These are phyloP conservation scores for Notothenia coriiceps DNA, from an alignment of 2,113 vertebrate species.

Conservation along the genomic window DNA sequence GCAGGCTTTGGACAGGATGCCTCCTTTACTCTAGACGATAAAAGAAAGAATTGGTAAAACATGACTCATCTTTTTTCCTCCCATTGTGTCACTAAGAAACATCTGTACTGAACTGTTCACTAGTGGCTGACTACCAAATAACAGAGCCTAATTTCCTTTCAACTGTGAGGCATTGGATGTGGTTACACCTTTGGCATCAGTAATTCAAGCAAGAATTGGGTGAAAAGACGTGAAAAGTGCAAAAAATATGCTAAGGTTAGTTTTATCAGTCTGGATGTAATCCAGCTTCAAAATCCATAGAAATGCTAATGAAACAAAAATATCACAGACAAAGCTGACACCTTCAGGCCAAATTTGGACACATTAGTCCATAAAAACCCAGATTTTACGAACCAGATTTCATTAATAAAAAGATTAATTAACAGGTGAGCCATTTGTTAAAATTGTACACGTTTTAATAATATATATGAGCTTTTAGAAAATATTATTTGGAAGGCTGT, in stretches of 20 bases:
- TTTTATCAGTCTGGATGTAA: neutral
- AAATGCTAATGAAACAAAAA: too few species aligned
- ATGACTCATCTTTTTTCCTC: neutral
- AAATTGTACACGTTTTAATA: neutral
- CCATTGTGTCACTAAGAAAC: neutral
- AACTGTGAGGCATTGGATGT: neutral
- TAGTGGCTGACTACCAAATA: neutral
- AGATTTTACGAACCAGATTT: neutral
- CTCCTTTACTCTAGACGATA: conserved; percentile 89
- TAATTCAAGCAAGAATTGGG: neutral
- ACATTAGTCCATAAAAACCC: neutral
- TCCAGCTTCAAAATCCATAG: neutral
- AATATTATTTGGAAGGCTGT: too few species aligned
- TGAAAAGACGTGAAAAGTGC: neutral
- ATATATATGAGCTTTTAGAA: neutral
- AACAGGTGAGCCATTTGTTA: neutral
- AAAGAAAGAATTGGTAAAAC: too few species aligned
- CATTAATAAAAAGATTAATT: neutral
- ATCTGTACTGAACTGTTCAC: neutral
- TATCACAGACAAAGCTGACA: neutral
- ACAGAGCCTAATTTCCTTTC: too few species aligned
- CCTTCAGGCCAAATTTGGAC: neutral
- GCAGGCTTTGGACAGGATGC: conserved; percentile 93
- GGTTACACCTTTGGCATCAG: neutral
- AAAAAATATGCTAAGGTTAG: too few species aligned